Evolutionary conservation across 2,797 vertebrate genomes (phyloP).

Genomic region (Hirundo rustica): DNA sequence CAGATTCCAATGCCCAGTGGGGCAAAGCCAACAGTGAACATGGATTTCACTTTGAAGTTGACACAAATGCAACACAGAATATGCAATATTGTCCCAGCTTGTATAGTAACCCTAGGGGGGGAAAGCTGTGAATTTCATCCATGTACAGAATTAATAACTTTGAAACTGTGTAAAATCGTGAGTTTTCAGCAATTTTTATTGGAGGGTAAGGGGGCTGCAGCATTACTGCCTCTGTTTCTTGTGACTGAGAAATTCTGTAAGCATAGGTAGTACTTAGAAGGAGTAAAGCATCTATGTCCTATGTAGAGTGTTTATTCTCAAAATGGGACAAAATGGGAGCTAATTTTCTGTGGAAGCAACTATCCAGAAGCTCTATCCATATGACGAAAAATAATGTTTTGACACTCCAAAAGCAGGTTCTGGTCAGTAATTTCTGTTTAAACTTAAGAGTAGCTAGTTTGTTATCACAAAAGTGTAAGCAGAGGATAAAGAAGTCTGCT

Average conservation of each 20-base stretch:
- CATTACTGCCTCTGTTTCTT: background rate
- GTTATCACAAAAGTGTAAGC: background rate
- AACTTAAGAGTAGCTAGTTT: background rate
- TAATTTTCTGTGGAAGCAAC: background rate
- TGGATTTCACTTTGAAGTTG: background rate
- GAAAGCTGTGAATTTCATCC: background rate
- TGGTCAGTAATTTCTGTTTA: background rate
- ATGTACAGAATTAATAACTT: background rate
- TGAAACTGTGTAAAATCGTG: background rate
- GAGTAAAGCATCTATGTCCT: background rate
- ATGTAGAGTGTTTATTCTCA: background rate
- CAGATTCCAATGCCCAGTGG: background rate
- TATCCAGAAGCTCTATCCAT: background rate
- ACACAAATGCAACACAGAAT: background rate
- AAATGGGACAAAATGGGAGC: background rate
- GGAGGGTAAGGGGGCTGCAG: rapidly evolving
- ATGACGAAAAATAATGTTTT: background rate
- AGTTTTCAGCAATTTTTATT: background rate
- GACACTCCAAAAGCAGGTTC: background rate
- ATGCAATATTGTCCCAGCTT: background rate
- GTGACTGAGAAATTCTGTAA: background rate
- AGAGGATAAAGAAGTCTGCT: background rate
- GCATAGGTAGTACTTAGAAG: background rate
- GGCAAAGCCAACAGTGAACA: background rate
- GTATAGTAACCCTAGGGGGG: rapidly evolving